A percentile compares a stretch with the other conserved stretches of the same genome.
phyloP scores from a whole-genome alignment of 2,888 invertebrate genomes.

The Lithophane ornitopus region DNA sequence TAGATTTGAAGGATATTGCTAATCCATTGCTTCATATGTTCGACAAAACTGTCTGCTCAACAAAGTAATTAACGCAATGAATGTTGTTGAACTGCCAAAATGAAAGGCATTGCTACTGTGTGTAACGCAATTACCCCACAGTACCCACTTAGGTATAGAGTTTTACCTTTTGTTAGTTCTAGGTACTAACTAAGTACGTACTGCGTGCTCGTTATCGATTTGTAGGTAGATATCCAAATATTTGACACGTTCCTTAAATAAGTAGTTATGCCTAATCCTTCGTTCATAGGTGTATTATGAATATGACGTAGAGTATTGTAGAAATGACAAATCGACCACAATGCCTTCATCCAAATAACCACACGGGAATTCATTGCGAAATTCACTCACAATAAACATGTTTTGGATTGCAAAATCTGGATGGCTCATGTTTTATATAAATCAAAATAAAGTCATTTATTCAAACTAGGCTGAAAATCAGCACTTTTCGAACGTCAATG shows the following conservation, averaged over 20 bases:
- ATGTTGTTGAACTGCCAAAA: too few relatives aligned
- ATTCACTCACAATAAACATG: not conserved
- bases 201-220: not conserved
- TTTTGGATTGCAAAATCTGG: slow-evolving; percentile 9
- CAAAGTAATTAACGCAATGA: too few relatives aligned
- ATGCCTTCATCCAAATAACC: slow-evolving; percentile 23
- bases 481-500: too few relatives aligned
- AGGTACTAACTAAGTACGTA: not conserved
- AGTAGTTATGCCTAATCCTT: not conserved
- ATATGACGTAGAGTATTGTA: not conserved
- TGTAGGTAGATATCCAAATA: not conserved
- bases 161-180: not conserved
- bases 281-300: not conserved
- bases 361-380: slow-evolving; percentile 7
- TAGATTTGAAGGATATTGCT: too few relatives aligned
- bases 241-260: not conserved
- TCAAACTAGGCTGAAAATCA: too few relatives aligned
- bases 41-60: too few relatives aligned
- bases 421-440: slow-evolving; percentile 9
- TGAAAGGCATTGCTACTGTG: too few relatives aligned
- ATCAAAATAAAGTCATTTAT: too few relatives aligned
- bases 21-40: too few relatives aligned
- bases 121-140: too few relatives aligned
- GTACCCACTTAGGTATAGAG: not conserved
- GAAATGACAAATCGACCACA: slow-evolving; percentile 11